phyloP scores from a whole-genome alignment of 2,888 invertebrate species.

The Emmelina monodactyla region DNA sequence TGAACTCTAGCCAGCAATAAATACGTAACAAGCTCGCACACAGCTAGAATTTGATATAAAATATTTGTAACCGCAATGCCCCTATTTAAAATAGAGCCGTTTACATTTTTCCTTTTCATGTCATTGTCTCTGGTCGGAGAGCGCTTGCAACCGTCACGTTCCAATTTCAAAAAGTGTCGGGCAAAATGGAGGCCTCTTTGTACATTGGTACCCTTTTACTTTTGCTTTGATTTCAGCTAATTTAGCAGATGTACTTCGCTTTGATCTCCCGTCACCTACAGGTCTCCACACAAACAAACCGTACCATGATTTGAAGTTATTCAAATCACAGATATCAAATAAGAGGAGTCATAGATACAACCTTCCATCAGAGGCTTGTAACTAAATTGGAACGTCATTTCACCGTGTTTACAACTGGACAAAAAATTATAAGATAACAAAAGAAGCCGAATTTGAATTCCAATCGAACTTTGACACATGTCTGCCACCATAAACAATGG shows the following conservation, averaged over 20 bases:
- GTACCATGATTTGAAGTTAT: constrained; percentile 58
- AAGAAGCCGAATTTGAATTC: constrained; percentile 65
- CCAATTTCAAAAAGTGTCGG: constrained; percentile 67
- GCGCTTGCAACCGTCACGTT: constrained; percentile 67
- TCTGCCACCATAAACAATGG: constrained; percentile 67
- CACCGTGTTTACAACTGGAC: constrained; percentile 62
- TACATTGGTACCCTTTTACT: constrained; percentile 50
- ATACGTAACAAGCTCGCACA: neutral
- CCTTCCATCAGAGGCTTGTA: constrained; percentile 47
- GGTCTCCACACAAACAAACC: constrained; percentile 6
- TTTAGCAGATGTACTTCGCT: constrained; percentile 56
- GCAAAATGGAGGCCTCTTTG: constrained; percentile 55
- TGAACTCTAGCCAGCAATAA: constrained; percentile 21
- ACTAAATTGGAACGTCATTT: constrained; percentile 65
- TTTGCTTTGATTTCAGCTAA: constrained; percentile 43
- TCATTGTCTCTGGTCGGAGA: constrained; percentile 62
- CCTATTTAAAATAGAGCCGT: constrained; percentile 62
- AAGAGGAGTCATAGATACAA: constrained; percentile 54
- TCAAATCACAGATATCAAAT: constrained; percentile 50
- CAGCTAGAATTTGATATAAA: constrained; percentile 37
- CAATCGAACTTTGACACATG: constrained; percentile 67
- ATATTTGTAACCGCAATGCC: constrained; percentile 42
- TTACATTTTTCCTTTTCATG: constrained; percentile 67
- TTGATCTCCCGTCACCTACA: constrained; percentile 35
- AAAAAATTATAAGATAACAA: constrained; percentile 57